Evolutionary conservation across 2,888 invertebrate species (phyloP).

Genomic region (Allacma fusca): DNA sequence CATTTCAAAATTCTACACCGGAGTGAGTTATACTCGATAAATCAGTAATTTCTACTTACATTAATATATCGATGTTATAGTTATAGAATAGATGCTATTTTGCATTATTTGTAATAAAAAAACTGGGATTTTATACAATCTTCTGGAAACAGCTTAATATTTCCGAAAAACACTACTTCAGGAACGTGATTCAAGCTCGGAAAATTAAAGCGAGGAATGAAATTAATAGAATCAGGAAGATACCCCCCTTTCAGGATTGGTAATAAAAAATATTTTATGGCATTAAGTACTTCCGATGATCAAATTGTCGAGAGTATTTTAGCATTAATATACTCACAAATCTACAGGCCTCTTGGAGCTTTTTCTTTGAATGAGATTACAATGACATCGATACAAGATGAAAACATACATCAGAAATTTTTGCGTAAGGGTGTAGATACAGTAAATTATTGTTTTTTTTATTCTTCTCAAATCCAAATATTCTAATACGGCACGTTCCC

Average conservation of each 20-base stretch:
- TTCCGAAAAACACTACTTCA: slow-evolving; percentile 38
- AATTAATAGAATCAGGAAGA: slow-evolving; percentile 25
- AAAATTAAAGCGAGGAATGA: slow-evolving; percentile 46
- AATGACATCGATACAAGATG: slow-evolving; percentile 8
- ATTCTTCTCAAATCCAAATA: no score
- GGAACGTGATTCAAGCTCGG: slow-evolving; percentile 46
- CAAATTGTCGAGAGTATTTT: no score
- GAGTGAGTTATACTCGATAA: slow-evolving; percentile 1
- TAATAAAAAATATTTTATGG: no score
- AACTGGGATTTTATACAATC: no score
- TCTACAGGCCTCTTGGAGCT: slow-evolving; percentile 28
- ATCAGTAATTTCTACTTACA: no score
- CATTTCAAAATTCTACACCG: background rate
- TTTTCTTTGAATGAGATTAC: slow-evolving; percentile 27
- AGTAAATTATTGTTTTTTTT: background rate
- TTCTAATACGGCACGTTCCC: no score
- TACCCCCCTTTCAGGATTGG: slow-evolving; percentile 44
- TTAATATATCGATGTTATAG: no score
- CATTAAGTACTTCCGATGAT: no score
- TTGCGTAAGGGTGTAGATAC: background rate
- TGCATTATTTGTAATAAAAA: no score
- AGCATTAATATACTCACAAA: no score
- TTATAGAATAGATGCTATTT: no score
- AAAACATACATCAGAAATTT: slow-evolving; percentile 15
- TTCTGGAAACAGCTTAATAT: no score